These are phyloP conservation scores for Picus viridis DNA, from an alignment of 2,797 vertebrate species.

Conservation along the genomic window DNA sequence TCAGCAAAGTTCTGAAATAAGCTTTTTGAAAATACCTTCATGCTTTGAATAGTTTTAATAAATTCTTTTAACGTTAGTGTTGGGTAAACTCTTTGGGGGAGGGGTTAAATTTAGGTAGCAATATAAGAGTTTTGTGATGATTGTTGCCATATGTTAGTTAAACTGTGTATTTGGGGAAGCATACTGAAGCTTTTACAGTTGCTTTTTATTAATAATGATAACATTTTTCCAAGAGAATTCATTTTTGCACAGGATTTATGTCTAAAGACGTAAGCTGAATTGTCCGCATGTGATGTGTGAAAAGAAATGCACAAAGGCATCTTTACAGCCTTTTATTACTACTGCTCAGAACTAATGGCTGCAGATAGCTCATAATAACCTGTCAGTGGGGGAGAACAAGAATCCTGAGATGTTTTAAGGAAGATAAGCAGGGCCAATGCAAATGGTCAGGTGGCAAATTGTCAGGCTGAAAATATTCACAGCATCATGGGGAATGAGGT, in stretches of 20 bases:
- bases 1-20: neutral
- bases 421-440: slow-evolving; percentile 13
- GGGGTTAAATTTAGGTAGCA: neutral
- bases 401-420: slow-evolving; percentile 63
- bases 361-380: slow-evolving; percentile 9
- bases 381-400: slow-evolving; percentile 67
- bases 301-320: neutral
- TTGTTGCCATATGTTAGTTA: neutral
- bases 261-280: neutral
- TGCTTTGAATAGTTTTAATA: neutral
- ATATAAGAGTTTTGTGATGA: neutral
- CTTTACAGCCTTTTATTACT: neutral
- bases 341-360: neutral
- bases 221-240: neutral
- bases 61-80: neutral
- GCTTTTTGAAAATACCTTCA: neutral
- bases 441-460: neutral
- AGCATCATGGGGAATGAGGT: neutral
- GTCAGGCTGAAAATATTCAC: neutral
- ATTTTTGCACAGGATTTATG: neutral
- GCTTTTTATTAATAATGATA: neutral
- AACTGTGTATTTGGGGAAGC: neutral
- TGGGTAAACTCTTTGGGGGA: neutral
- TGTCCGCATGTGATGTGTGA: neutral
- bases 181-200: neutral